phyloP scores from a whole-genome alignment of 2,113 vertebrate genomes.

The Ptilorrhoa leucosticta region DNA sequence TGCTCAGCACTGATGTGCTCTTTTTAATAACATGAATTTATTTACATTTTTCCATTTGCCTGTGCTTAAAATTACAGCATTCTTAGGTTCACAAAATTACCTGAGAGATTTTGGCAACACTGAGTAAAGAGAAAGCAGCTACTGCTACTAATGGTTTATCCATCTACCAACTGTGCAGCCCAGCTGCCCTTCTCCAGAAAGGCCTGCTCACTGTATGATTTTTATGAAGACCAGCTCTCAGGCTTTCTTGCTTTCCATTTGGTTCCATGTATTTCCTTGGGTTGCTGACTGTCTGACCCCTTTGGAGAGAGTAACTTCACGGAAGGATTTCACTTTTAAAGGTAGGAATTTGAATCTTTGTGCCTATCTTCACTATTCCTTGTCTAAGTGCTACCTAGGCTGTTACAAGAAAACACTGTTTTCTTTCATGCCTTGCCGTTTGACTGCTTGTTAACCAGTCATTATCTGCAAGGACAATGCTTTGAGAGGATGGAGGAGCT shows the following conservation, averaged over 20 bases:
- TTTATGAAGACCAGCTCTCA: neutral
- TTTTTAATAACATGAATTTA: neutral
- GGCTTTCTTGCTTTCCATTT: neutral
- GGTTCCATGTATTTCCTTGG: neutral
- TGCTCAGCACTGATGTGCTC: neutral
- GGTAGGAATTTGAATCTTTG: constrained; percentile 18
- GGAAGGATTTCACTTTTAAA: neutral
- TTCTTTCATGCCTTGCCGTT: neutral
- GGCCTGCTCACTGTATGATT: neutral
- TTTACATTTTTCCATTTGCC: neutral
- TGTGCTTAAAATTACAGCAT: neutral
- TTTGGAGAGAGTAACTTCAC: neutral
- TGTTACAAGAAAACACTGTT: neutral
- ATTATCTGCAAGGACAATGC: neutral
- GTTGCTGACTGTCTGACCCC: neutral
- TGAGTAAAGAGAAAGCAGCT: neutral
- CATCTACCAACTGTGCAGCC: neutral
- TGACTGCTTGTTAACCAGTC: neutral
- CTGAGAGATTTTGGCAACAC: neutral
- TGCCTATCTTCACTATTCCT: neutral
- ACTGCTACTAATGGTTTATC: neutral
- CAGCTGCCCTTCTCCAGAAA: neutral
- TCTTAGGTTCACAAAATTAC: neutral
- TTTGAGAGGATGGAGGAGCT: neutral
- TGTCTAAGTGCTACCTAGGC: neutral